Base-by-base conservation (phyloP, 2,888 invertebrate genomes). In the Leucoma salicis region DNA sequence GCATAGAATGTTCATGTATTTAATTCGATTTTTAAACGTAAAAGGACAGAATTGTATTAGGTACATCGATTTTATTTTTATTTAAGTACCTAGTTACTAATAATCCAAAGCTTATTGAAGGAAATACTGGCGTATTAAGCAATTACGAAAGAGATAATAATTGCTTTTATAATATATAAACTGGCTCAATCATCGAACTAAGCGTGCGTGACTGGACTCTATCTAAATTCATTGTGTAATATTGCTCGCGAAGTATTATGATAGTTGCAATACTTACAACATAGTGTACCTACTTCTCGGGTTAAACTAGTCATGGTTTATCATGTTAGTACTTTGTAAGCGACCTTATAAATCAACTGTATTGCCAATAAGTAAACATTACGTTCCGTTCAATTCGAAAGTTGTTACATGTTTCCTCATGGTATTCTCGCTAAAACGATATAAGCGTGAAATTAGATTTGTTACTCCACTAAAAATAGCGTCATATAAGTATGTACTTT, bases 141-240 rank as follows among this genome's bases (percentile, higher is more conserved):
- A 13, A 37, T 46, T 61, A 53, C 49, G 50, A 56, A 58, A 62
- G 36, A 34, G 32, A 43, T 46, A 25, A 40, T 56, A 56, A 51
- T 54, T 39, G 40, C 37, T 42, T 46, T 37, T 39, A 21, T 32
- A 32, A 51, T 44, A 43, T 47, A 53, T 42, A 45, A 49, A 49
- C 46, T 41, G 46, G 31, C 31, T 42, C 51, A 59, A 46, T 62
- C 37, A 46, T 36, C 18, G 51, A 46, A 38, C 48, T 52, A 57
- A 53, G 54, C 41, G 44, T 63, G 61, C 61, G 51, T 61, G 57
- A 59, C 61, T 29, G 44, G 14, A 39, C 46, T 38, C 3, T 10
- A 21, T 52, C 46, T 52, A n/a, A n/a, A n/a, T n/a, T 46, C 41
- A 56, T 63, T 53, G 46, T 34, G 48, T 54, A 62, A 59, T 35